Conservation (phyloP, 2,797 vertebrate genomes). For the Hippopotamyrus pictus region DNA sequence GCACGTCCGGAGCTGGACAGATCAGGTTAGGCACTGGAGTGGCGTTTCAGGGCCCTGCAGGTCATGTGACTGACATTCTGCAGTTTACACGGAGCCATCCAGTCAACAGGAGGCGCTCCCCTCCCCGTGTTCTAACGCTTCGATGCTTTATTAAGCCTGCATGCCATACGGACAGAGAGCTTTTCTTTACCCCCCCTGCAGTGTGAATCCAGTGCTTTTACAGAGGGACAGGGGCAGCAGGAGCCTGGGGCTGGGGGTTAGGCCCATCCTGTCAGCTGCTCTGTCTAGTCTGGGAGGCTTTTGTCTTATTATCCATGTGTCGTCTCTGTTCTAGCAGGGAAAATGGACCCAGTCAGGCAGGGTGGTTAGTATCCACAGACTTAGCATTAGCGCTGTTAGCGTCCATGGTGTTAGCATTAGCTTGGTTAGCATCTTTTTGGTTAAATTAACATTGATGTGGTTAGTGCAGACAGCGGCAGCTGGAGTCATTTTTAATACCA, state of each 20-base stretch:
- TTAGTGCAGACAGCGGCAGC: not conserved
- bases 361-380: not conserved
- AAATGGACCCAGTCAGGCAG: not conserved
- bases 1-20: not conserved
- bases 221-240: not conserved
- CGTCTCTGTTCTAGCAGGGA: not conserved
- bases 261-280: slow-evolving; percentile 33
- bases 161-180: slow-evolving; percentile 57
- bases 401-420: not conserved
- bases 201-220: not conserved
- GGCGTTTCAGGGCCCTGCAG: not conserved
- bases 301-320: slow-evolving; percentile 9
- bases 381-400: not conserved
- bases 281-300: slow-evolving; percentile 29
- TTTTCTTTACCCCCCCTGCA: slow-evolving; percentile 39
- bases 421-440: not conserved
- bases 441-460: not conserved
- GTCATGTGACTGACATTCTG: slow-evolving; percentile 48
- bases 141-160: slow-evolving; percentile 37
- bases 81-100: slow-evolving; percentile 40
- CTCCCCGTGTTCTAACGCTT: slow-evolving; percentile 24
- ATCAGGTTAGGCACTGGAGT: not conserved
- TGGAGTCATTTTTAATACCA: not conserved
- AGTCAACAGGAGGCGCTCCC: not conserved
- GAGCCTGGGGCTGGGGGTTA: not conserved